Conservation (phyloP, 2,113 vertebrate species). For the Plecturocebus donacophilus region DNA sequence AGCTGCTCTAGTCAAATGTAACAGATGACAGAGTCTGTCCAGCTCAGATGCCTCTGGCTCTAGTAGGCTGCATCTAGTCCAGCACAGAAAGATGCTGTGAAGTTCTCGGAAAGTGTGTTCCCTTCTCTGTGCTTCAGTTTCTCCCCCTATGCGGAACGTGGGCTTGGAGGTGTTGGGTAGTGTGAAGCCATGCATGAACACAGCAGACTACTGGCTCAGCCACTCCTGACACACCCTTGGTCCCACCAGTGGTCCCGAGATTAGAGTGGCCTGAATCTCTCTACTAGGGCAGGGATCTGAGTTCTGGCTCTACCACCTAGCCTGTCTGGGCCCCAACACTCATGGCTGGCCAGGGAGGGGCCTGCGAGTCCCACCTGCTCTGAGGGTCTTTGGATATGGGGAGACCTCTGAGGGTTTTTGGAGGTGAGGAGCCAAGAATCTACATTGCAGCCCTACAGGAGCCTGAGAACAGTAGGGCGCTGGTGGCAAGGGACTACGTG, state of each 20-base stretch:
- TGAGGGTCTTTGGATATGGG: background rate
- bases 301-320: background rate
- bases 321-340: background rate
- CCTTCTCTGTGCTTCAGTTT: slow-evolving; percentile 9
- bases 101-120: background rate
- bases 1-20: background rate
- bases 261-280: background rate
- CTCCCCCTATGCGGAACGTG: background rate
- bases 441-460: background rate
- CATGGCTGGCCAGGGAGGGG: background rate
- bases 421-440: background rate
- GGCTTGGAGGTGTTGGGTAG: background rate
- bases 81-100: background rate
- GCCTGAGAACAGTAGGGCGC: background rate
- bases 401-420: background rate
- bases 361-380: background rate
- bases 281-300: background rate
- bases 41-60: background rate
- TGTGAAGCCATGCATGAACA: background rate
- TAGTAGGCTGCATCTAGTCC: background rate
- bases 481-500: background rate
- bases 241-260: background rate
- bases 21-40: background rate
- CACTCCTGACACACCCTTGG: background rate
- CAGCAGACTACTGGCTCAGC: background rate